Conservation (phyloP, 2,113 vertebrate genomes). For the Cricetomys ansorgei region DNA sequence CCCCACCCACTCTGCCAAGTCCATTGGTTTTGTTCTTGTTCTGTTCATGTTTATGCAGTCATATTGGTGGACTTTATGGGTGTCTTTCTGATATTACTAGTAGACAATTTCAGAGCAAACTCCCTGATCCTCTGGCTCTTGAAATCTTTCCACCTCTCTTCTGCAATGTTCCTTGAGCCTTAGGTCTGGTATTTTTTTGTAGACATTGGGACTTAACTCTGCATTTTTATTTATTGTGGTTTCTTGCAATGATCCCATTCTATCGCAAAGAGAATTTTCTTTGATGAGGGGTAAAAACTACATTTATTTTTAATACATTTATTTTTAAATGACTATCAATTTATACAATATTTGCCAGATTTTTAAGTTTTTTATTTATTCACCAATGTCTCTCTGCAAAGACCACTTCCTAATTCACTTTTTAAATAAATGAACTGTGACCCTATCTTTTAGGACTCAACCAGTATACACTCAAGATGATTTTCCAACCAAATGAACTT, state of each 20-base stretch:
- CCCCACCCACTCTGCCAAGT: not conserved
- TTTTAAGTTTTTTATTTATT: not conserved
- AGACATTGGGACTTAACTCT: not conserved
- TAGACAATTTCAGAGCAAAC: not conserved
- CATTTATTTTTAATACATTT: not conserved
- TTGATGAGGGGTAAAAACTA: not conserved
- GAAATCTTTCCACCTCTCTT: not conserved
- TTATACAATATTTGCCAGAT: not conserved
- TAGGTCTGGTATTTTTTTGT: not conserved
- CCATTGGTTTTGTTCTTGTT: not conserved
- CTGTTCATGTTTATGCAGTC: not conserved
- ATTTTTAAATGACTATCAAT: not conserved
- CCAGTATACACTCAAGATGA: not conserved
- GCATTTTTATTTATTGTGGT: not conserved
- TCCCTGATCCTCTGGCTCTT: too few species aligned
- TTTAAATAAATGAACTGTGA: not conserved
- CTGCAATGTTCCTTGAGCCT: rapidly evolving
- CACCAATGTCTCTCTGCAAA: not conserved
- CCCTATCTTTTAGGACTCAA: not conserved
- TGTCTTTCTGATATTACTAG: not conserved
- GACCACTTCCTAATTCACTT: not conserved
- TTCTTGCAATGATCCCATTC: not conserved
- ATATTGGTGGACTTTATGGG: not conserved
- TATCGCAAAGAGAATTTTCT: not conserved
- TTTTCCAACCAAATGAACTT: not conserved